Conservation (phyloP, 2,888 invertebrate genomes). For the Tipula confusa region DNA sequence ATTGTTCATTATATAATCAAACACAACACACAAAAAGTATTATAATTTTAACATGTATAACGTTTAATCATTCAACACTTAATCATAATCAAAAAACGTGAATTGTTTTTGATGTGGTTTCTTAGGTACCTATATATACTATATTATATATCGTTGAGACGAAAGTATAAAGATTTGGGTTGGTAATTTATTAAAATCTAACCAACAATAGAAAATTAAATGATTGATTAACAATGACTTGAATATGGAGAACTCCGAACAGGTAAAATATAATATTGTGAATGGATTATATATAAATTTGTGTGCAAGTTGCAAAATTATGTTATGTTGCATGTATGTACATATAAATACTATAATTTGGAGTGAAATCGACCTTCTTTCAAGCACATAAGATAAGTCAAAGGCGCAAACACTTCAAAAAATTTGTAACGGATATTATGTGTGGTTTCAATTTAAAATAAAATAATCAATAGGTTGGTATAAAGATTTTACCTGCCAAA, state of each 20-base stretch:
- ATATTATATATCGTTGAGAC: background rate
- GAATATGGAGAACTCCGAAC: background rate
- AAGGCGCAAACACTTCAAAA: background rate
- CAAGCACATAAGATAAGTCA: background rate
- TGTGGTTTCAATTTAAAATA: too few species aligned
- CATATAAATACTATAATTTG: too few species aligned
- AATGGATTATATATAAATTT: background rate
- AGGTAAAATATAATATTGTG: background rate
- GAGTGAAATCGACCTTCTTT: background rate
- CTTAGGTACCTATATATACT: background rate
- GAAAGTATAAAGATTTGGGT: background rate
- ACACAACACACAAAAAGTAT: background rate
- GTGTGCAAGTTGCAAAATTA: background rate
- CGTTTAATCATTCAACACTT: conserved; percentile 20
- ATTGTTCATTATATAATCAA: background rate
- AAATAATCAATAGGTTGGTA: too few species aligned
- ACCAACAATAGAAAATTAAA: background rate
- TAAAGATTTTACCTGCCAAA: too few species aligned
- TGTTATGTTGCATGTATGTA: background rate
- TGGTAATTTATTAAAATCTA: background rate
- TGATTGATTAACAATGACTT: conserved; percentile 12
- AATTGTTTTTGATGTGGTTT: conserved; percentile 12
- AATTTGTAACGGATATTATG: background rate
- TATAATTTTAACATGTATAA: conserved; percentile 8
- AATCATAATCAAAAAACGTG: background rate